A percentile compares a stretch with the other conserved stretches of the same genome.
Conservation (phyloP, 2,888 invertebrate species). For the Campaea margaritaria region DNA sequence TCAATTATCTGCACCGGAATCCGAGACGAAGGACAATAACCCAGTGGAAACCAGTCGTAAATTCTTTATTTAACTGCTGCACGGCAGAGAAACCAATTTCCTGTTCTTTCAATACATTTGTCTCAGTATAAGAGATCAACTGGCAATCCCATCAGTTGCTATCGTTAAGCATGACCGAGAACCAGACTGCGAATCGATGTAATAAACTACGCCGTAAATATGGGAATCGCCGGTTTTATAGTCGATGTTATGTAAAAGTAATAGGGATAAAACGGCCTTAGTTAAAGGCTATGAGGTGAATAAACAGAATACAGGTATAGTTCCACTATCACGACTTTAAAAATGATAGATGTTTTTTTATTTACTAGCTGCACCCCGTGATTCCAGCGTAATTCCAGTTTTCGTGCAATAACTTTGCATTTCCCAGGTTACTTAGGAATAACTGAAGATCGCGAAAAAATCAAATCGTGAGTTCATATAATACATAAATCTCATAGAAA, state of each 20-base stretch:
- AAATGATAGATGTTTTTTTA: too few relatives aligned
- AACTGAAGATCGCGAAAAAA: too few relatives aligned
- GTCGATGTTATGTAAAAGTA: neutral
- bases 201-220: conserved; percentile 7
- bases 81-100: conserved; percentile 18
- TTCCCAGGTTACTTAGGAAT: too few relatives aligned
- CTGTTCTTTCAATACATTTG: conserved; percentile 14
- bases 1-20: neutral
- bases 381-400: too few relatives aligned
- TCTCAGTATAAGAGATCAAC: conserved; percentile 11
- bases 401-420: too few relatives aligned
- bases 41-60: conserved; percentile 1
- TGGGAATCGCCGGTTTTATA: conserved; percentile 3
- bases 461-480: too few relatives aligned
- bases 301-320: too few relatives aligned
- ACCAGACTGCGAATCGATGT: conserved; percentile 2
- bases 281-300: too few relatives aligned
- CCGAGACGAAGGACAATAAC: neutral
- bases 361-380: too few relatives aligned
- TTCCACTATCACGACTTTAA: too few relatives aligned
- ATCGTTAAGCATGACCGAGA: conserved; percentile 5
- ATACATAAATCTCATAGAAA: too few relatives aligned
- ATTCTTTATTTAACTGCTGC: conserved; percentile 13
- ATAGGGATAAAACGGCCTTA: neutral
- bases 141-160: conserved; percentile 1